Conservation (phyloP, 1,140 invertebrate genomes). For the Hycleus cichorii region DNA sequence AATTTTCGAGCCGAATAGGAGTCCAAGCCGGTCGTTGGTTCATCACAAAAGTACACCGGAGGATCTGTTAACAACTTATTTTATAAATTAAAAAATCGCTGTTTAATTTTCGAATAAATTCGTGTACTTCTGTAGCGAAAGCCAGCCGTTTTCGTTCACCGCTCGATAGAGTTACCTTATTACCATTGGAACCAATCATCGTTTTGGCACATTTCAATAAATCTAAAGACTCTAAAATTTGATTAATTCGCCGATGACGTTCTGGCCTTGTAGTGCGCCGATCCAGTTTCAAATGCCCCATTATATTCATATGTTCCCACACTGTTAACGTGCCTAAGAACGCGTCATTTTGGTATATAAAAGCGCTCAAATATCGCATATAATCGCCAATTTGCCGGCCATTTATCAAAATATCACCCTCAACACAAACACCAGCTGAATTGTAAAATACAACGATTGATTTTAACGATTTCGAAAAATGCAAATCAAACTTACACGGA, state of each 20-base stretch:
- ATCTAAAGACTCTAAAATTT: conserved; percentile 65
- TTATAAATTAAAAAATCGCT: neutral
- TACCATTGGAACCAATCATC: conserved; percentile 64
- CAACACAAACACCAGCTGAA: conserved; percentile 44
- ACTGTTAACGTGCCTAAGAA: conserved; percentile 84
- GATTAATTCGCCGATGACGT: conserved; percentile 58
- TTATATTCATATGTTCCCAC: conserved; percentile 80
- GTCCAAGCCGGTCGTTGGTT: conserved; percentile 91
- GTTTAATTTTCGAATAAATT: neutral
- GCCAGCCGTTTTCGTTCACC: conserved; percentile 89
- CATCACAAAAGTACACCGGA: conserved; percentile 89
- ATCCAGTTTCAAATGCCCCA: conserved; percentile 78
- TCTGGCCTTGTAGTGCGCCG: conserved; percentile 49
- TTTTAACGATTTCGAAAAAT: neutral
- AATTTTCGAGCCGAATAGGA: conserved; percentile 86
- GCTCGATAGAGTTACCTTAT: conserved; percentile 79
- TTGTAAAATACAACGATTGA: neutral
- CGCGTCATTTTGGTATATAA: conserved; percentile 90
- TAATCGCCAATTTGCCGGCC: conserved; percentile 58
- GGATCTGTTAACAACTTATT: conserved; percentile 82
- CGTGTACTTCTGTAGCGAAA: conserved; percentile 83
- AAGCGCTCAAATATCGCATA: conserved; percentile 78
- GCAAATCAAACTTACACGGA: conserved; percentile 44
- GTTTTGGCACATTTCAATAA: conserved; percentile 61
- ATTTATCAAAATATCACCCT: conserved; percentile 71